phyloP scores from a whole-genome alignment of 53 echinoderm and acorn worm species.

The Echinometra lucunter region DNA sequence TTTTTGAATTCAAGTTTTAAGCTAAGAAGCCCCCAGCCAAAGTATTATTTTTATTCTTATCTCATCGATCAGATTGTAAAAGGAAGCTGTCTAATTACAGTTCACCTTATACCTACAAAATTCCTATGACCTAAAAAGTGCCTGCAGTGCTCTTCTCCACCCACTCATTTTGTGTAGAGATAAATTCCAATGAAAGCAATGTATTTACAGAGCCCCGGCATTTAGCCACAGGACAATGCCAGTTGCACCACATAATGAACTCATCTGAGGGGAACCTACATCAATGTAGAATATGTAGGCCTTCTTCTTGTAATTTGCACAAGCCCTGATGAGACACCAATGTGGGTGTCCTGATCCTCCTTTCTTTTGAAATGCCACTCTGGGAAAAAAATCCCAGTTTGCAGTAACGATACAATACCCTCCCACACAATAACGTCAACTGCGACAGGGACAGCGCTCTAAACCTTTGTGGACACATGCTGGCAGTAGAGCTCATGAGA shows the following conservation, averaged over 20 bases:
- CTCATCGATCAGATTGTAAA: not conserved
- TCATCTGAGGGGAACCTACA: not conserved
- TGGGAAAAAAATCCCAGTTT: not conserved
- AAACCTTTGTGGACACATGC: constrained; percentile 57
- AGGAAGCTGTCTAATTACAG: not conserved
- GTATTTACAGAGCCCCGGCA: not conserved
- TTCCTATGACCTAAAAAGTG: not conserved
- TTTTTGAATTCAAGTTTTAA: not conserved
- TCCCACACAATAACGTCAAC: constrained; percentile 41
- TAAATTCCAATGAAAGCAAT: not conserved
- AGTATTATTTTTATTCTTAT: not conserved
- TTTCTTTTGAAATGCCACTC: constrained; percentile 6
- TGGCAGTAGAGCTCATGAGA: constrained; percentile 62
- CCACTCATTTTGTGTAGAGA: not conserved
- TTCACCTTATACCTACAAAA: not conserved
- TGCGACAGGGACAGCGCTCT: not conserved
- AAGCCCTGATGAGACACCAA: constrained; percentile 11
- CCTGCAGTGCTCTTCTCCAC: not conserved
- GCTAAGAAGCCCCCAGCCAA: not conserved
- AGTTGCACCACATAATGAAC: not conserved
- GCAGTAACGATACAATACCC: constrained; percentile 7
- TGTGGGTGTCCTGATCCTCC: constrained; percentile 29
- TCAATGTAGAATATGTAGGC: not conserved
- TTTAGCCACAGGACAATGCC: constrained; percentile 16
- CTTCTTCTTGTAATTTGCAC: constrained; percentile 19